Conservation (phyloP, 2,888 invertebrate species). For the Calameuta idolon region DNA sequence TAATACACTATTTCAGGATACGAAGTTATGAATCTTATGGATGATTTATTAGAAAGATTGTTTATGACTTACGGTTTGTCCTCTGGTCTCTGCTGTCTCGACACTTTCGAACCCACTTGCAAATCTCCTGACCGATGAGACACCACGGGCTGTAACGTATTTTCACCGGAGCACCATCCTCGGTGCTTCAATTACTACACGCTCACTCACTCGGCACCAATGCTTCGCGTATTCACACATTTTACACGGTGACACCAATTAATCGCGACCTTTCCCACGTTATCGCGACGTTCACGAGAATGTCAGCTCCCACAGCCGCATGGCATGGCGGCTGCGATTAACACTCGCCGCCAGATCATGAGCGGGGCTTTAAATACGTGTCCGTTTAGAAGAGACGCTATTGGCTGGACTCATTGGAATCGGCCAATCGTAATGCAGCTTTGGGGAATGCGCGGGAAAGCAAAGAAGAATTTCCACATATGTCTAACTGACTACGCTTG, state of each 20-base stretch:
- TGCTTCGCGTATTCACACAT: slow-evolving; percentile 7
- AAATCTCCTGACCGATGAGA: not conserved
- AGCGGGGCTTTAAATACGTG: slow-evolving; percentile 40
- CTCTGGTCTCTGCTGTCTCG: not conserved
- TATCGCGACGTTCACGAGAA: not conserved
- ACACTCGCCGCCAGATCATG: slow-evolving; percentile 29
- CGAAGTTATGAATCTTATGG: not conserved
- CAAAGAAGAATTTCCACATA: not conserved
- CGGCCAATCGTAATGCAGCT: not conserved
- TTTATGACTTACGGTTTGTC: not conserved
- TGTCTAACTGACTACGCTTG: not conserved
- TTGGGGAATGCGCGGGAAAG: slow-evolving; percentile 18
- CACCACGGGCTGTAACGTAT: slow-evolving; percentile 7
- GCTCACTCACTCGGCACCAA: slow-evolving; percentile 23
- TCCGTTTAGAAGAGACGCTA: slow-evolving; percentile 21
- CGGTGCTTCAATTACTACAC: slow-evolving; percentile 20
- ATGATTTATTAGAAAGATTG: not conserved
- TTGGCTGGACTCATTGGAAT: slow-evolving; percentile 13
- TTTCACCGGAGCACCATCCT: slow-evolving; percentile 24
- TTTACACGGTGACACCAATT: slow-evolving; percentile 2
- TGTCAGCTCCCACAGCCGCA: slow-evolving; percentile 34
- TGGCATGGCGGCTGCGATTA: slow-evolving; percentile 43
- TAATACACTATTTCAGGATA: not conserved
- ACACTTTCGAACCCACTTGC: not conserved
- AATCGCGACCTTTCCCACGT: not conserved